Evolutionary conservation across 2,797 vertebrate species (phyloP).

Genomic region (Buphagus erythrorhynchus): DNA sequence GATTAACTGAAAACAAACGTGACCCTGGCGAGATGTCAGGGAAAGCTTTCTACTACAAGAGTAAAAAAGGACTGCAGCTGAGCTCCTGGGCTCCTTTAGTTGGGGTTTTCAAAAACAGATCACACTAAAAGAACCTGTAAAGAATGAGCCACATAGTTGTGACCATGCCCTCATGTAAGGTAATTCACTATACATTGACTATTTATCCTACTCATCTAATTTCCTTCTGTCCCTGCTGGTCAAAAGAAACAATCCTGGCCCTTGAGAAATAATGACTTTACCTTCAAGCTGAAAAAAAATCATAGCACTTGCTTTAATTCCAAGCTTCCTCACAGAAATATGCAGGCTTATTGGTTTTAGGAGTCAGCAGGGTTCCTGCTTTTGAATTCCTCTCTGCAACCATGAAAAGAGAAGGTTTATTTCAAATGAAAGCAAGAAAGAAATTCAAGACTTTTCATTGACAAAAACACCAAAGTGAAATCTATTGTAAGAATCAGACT

Average conservation of each 20-base stretch:
- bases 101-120: background rate
- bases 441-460: background rate
- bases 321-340: conserved; percentile 15
- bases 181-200: background rate
- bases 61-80: conserved; percentile 19
- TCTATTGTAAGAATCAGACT: background rate
- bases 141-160: background rate
- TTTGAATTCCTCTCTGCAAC: background rate
- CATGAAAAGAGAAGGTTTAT: conserved; percentile 22
- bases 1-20: conserved; percentile 8
- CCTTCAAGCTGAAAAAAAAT: background rate
- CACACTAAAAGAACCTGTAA: background rate
- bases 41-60: background rate
- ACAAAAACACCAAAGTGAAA: background rate
- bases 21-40: background rate
- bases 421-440: background rate
- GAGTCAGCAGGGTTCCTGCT: background rate
- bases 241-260: background rate
- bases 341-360: conserved; percentile 23
- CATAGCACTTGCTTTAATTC: background rate
- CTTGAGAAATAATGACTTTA: background rate
- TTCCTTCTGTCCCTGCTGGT: background rate
- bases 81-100: background rate
- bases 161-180: background rate
- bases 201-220: background rate